Percentiles rank a stretch among this genome's conserved stretches.
phyloP scores from a whole-genome alignment of 2,797 vertebrate species.

The Sandelia bainsii region DNA sequence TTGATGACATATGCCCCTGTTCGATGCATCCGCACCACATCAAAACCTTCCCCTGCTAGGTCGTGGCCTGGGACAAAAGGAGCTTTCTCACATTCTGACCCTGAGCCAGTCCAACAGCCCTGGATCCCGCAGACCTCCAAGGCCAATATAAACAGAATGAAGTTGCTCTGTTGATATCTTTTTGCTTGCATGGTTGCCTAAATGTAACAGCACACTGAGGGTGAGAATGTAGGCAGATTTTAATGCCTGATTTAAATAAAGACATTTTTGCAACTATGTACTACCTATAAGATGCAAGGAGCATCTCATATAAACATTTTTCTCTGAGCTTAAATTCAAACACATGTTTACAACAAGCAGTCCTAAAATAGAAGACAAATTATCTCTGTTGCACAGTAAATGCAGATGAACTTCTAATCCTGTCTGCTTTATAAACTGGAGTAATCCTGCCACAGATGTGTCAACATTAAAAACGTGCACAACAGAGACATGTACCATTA shows the following conservation, averaged over 20 bases:
- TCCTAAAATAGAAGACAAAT: neutral
- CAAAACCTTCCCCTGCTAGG: constrained; percentile 89
- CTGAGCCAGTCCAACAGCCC: constrained; percentile 70
- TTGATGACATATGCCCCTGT: constrained; percentile 87
- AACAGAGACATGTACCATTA: neutral
- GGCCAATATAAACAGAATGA: constrained; percentile 47
- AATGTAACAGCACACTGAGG: constrained; percentile 8
- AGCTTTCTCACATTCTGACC: constrained; percentile 80
- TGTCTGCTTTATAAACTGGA: constrained; percentile 31
- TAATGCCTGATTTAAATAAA: neutral
- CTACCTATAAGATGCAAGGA: neutral
- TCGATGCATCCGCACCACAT: constrained; percentile 87
- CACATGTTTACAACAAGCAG: neutral
- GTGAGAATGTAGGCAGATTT: neutral
- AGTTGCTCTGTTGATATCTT: constrained; percentile 15
- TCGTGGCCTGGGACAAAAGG: constrained; percentile 87
- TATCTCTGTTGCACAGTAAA: constrained; percentile 17
- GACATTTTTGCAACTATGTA: neutral
- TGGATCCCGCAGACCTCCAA: constrained; percentile 41
- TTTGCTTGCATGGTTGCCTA: constrained; percentile 70
- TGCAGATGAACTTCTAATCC: constrained; percentile 42
- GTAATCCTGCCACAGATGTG: constrained; percentile 62
- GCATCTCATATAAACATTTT: neutral
- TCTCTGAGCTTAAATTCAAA: neutral
- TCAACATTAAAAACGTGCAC: constrained; percentile 36